phyloP scores from a whole-genome alignment of 2,797 vertebrate species.

The Brachyalestes nurse region DNA sequence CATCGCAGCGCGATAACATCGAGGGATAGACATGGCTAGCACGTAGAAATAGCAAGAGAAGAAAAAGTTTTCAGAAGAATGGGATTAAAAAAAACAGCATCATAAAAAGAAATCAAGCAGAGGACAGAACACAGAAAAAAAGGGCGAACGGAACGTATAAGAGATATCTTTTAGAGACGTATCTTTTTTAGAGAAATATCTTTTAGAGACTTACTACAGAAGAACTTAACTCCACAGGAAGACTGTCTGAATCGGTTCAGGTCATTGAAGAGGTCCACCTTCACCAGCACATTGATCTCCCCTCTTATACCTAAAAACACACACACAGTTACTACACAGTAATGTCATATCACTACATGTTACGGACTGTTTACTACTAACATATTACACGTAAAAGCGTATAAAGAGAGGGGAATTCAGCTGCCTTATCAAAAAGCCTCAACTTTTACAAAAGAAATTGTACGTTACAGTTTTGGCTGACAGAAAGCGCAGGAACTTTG shows the following conservation, averaged over 20 bases:
- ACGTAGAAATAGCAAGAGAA: background rate
- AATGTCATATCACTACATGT: constrained; percentile 66
- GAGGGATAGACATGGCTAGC: constrained; percentile 92
- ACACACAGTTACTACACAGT: constrained; percentile 5
- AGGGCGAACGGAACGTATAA: background rate
- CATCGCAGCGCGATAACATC: constrained; percentile 89
- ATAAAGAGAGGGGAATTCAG: background rate
- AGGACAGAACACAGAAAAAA: background rate
- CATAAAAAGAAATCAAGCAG: background rate
- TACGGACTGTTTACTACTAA: constrained; percentile 80
- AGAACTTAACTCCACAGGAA: constrained; percentile 98
- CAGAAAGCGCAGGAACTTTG: too few species aligned
- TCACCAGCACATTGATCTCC: constrained; percentile 95
- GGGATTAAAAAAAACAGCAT: constrained; percentile 59
- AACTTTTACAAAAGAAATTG: too few species aligned
- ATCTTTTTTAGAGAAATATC: background rate
- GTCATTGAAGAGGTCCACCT: constrained; percentile 98
- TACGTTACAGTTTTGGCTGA: too few species aligned
- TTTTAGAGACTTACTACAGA: constrained; percentile 89
- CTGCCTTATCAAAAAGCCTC: background rate
- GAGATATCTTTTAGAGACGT: background rate
- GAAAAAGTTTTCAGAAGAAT: constrained; percentile 79
- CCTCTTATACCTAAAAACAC: constrained; percentile 89
- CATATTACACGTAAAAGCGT: background rate
- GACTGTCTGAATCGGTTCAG: constrained; percentile 97